phyloP scores from a whole-genome alignment of 2,113 vertebrate species.

The Lampris incognitus region DNA sequence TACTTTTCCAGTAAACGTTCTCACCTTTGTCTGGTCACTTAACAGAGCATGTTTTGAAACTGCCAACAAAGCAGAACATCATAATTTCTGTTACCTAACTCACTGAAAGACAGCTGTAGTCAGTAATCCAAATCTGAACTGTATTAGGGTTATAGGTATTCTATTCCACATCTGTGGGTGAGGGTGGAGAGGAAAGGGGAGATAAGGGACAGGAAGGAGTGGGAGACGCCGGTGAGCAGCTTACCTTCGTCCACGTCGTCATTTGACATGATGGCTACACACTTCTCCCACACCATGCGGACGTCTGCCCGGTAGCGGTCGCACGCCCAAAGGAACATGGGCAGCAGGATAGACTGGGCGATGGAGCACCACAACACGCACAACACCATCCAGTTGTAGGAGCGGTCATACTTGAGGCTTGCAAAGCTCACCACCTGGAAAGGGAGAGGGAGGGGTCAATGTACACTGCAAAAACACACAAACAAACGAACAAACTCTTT shows the following conservation, averaged over 20 bases:
- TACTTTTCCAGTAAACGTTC: too few species aligned
- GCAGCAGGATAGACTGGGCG: conserved; percentile 90
- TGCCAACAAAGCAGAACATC: neutral
- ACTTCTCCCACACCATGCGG: conserved; percentile 91
- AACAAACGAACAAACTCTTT: too few species aligned
- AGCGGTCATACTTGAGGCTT: conserved; percentile 88
- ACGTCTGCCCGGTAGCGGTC: conserved; percentile 91
- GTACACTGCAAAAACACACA: too few species aligned
- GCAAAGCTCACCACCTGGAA: conserved; percentile 92
- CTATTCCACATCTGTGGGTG: conserved; percentile 28
- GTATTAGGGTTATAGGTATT: conserved; percentile 32
- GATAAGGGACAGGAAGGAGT: conserved; percentile 21
- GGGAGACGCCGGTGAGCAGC: conserved; percentile 21
- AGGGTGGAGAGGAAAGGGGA: conserved; percentile 39
- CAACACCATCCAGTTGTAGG: conserved; percentile 91
- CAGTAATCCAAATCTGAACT: neutral
- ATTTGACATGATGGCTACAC: conserved; percentile 90
- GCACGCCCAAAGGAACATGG: conserved; percentile 92
- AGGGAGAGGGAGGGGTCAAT: conserved; percentile 1
- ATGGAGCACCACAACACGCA: conserved; percentile 95
- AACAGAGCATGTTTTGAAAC: neutral
- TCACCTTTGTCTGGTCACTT: too few species aligned
- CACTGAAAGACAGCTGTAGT: neutral
- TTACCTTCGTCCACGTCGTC: conserved; percentile 89
- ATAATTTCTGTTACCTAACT: neutral